Base-by-base conservation (phyloP, 2,797 vertebrate genomes). In the Falco columbarius region DNA sequence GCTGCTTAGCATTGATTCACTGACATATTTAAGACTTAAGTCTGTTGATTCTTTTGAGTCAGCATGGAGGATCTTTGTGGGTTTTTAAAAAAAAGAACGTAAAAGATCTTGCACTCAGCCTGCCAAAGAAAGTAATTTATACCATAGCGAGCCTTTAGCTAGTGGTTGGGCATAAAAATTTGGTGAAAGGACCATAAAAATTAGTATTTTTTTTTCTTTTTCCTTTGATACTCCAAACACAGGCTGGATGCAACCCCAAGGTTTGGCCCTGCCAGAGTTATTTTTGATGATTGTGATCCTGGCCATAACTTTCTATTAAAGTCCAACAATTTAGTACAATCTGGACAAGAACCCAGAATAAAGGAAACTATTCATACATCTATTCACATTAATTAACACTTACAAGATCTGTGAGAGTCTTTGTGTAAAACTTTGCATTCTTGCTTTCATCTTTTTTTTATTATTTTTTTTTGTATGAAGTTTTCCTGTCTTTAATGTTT, bases 331-430 rank as follows among this genome's bases (percentile, higher is more conserved):
- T n/a, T 67, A 67, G 77, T 49, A 44, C 4, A 10, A 9, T 15
- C 44, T 1, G 1, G 23, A n/a, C 4, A 82, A 79, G 55, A 85
- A 55, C 27, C 67, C 59, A 85, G 79, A 85, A 52, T 65, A n/a
- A 70, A n/a, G n/a, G 21, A 73, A 87, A 34, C 5, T 73, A 40
- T 47, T 87, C 63, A 66, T 68, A 80, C 30, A 49, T 51, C 56
- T 67, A 14, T 86, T 95, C 81, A 77, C 85, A 88, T 75, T 80
- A 96, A 91, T 95, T 94, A 95, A 83, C 81, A 91, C 84, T 92
- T 86, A 42, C 3, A 65, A 75, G 49, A 73, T 80, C 68, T 24
- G 40, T 63, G 55, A 73, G 19, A 84, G 16, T 8, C 15, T 82
- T 54, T 67, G 51, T 70, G n/a, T 17, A 63, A 86, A 94, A 59